Conservation (phyloP, 2,888 invertebrate genomes). For the Acronicta alni region DNA sequence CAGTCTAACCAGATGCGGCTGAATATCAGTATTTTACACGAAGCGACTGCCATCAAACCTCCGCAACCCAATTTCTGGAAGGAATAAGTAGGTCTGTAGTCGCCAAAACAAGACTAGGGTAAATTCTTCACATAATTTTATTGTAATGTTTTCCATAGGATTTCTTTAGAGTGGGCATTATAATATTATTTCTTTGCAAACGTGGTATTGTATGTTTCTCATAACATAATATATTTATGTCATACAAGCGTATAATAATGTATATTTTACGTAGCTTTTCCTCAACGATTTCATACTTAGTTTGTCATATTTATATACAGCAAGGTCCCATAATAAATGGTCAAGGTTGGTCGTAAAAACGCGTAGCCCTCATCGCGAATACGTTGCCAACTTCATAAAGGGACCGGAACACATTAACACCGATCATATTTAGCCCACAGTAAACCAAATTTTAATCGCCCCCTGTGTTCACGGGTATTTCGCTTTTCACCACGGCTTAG, state of each 20-base stretch:
- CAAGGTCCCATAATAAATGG: constrained; percentile 48
- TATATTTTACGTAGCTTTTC: constrained; percentile 28
- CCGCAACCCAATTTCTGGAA: too few species aligned
- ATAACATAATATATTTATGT: too few species aligned
- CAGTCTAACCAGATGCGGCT: too few species aligned
- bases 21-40: too few species aligned
- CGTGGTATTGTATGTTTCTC: too few species aligned
- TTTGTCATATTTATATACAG: not conserved
- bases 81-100: too few species aligned
- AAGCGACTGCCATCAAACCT: too few species aligned
- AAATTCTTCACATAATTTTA: too few species aligned
- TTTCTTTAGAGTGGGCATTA: too few species aligned
- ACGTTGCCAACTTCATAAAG: constrained; percentile 48
- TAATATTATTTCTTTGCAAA: too few species aligned
- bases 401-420: constrained; percentile 49
- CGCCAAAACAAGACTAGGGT: too few species aligned
- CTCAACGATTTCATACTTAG: not conserved
- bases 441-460: constrained; percentile 36
- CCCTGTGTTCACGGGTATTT: constrained; percentile 25
- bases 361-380: constrained; percentile 29
- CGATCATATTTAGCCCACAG: constrained; percentile 42
- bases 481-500: constrained; percentile 4
- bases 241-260: not conserved
- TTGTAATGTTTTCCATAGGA: too few species aligned
- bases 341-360: constrained; percentile 49